A percentile compares a stretch with the other conserved stretches of the same genome.
These are phyloP conservation scores for Platypus cylindrus DNA, from an alignment of 2,888 invertebrate species.

Conservation along the genomic window DNA sequence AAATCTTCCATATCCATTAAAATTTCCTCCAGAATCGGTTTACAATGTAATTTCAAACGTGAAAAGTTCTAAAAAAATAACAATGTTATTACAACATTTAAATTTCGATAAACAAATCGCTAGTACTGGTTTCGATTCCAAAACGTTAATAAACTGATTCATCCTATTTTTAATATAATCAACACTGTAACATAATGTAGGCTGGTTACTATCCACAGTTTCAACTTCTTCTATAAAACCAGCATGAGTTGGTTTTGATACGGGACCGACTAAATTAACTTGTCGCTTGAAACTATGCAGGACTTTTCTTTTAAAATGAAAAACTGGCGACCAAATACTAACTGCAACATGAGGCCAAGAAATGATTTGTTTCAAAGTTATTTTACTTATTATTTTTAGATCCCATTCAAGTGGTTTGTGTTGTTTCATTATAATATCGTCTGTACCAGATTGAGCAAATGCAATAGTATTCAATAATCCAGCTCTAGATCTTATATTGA, in stretches of 20 bases:
- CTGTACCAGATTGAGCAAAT: constrained; percentile 16
- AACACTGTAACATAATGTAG: constrained; percentile 11
- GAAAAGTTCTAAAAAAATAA: constrained; percentile 11
- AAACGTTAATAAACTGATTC: constrained; percentile 13
- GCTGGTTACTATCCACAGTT: constrained; percentile 13
- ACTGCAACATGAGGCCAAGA: constrained; percentile 21
- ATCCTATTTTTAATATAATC: constrained; percentile 13
- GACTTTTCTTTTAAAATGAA: constrained; percentile 17
- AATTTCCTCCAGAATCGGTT: constrained; percentile 18
- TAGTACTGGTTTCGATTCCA: too few relatives aligned
- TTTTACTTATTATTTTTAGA: constrained; percentile 4
- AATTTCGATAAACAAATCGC: neutral
- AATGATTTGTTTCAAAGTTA: constrained; percentile 16
- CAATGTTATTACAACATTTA: constrained; percentile 1
- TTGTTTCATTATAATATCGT: constrained; percentile 17
- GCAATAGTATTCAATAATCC: constrained; percentile 16
- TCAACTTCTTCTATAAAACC: constrained; percentile 17
- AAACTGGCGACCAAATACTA: constrained; percentile 16
- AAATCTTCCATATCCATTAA: constrained; percentile 18
- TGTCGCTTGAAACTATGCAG: constrained; percentile 16
- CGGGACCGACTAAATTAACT: constrained; percentile 13
- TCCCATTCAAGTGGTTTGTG: constrained; percentile 15
- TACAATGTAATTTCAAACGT: constrained; percentile 9
- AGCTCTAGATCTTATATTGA: constrained; percentile 17
- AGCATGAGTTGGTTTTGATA: constrained; percentile 8